Conservation (phyloP, 2,797 vertebrate species). For the Sebastes paucispinis region DNA sequence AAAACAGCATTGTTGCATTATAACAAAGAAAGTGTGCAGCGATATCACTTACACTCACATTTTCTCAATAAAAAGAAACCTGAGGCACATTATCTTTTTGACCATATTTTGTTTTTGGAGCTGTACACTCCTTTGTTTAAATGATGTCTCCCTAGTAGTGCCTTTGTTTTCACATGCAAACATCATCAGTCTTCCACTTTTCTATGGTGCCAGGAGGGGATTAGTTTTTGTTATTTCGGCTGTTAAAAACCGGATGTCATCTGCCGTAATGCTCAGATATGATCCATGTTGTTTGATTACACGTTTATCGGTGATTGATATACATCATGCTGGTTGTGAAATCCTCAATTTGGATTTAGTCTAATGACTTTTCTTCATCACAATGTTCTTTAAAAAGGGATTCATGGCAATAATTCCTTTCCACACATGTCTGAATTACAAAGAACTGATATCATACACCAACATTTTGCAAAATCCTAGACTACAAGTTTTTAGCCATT, state of each 20-base stretch:
- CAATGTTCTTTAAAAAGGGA: neutral
- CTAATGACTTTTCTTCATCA: neutral
- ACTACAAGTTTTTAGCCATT: neutral
- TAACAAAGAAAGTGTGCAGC: neutral
- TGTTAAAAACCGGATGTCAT: neutral
- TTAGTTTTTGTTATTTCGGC: neutral
- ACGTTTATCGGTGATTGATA: neutral
- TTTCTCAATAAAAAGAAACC: neutral
- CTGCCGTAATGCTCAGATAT: neutral
- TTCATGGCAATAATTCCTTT: neutral
- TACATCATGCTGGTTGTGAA: neutral
- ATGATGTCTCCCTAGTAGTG: neutral
- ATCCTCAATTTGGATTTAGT: neutral
- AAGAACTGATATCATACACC: neutral
- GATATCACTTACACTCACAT: neutral
- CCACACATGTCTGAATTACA: neutral
- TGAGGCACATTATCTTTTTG: neutral
- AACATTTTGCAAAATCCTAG: neutral
- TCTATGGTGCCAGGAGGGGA: neutral
- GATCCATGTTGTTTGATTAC: neutral
- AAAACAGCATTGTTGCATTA: neutral
- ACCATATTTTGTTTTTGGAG: neutral
- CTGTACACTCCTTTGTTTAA: neutral
- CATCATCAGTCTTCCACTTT: neutral
- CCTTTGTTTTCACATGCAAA: neutral